Conservation (phyloP, 2,888 invertebrate genomes). For the Nycteola revayana region DNA sequence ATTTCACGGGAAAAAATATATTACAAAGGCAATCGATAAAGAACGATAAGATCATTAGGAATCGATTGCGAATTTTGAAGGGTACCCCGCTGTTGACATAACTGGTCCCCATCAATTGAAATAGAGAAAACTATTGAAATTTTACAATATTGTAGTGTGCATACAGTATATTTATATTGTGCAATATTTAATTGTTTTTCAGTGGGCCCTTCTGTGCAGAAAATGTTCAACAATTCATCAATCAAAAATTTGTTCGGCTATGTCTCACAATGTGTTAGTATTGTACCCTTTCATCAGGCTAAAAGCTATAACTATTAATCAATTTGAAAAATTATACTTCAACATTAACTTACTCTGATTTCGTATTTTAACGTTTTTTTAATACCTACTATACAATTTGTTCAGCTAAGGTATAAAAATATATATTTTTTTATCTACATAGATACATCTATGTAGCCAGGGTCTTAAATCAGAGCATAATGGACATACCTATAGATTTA, state of each 20-base stretch:
- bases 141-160: constrained; percentile 29
- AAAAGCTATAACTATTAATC: no score
- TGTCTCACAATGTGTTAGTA: constrained; percentile 33
- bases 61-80: constrained; percentile 55
- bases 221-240: constrained; percentile 56
- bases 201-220: constrained; percentile 51
- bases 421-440: no score
- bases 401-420: no score
- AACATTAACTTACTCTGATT: no score
- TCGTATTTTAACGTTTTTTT: no score
- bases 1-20: constrained; percentile 49
- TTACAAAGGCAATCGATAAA: constrained; percentile 29
- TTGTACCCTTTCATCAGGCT: constrained; percentile 35
- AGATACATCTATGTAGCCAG: no score
- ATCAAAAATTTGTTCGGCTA: constrained; percentile 71
- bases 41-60: constrained; percentile 71
- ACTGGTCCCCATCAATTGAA: constrained; percentile 49
- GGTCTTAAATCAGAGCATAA: no score
- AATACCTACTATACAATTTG: no score
- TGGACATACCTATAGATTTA: no score
- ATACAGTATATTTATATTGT: constrained; percentile 50
- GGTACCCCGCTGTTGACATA: constrained; percentile 50
- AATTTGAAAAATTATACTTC: no score
- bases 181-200: constrained; percentile 71
- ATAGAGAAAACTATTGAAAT: constrained; percentile 41